These are phyloP conservation scores for Hirtodrosophila trivittata DNA, from an alignment of 2,888 invertebrate genomes.

Conservation along the genomic window DNA sequence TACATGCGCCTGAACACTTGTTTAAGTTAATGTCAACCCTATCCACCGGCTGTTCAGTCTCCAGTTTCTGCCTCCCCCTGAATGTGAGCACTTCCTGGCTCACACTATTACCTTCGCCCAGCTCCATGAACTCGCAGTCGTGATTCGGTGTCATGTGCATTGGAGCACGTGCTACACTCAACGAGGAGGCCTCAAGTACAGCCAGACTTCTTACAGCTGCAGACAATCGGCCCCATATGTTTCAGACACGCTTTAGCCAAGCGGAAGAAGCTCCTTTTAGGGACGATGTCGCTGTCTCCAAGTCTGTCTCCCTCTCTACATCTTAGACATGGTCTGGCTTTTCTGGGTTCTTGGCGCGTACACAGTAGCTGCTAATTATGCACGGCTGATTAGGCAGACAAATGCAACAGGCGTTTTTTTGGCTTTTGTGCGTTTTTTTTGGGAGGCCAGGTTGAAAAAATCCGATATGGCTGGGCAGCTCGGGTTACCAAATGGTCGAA, in stretches of 20 bases:
- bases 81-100: conserved; percentile 52
- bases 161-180: conserved; percentile 74
- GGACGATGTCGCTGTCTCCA: conserved; percentile 9
- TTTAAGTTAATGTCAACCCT: conserved; percentile 11
- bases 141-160: conserved; percentile 76
- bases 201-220: conserved; percentile 71
- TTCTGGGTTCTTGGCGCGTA: conserved; percentile 54
- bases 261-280: conserved; percentile 69
- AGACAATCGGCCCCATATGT: conserved; percentile 60
- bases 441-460: conserved; percentile 38
- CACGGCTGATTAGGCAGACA: conserved; percentile 75
- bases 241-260: conserved; percentile 80
- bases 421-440: background rate
- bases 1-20: background rate
- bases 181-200: conserved; percentile 47
- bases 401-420: conserved; percentile 67
- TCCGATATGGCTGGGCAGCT: conserved; percentile 55
- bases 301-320: conserved; percentile 2
- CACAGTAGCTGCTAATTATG: conserved; percentile 75
- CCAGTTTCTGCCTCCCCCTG: background rate
- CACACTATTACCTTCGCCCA: background rate
- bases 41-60: conserved; percentile 1
- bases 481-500: conserved; percentile 53
- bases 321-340: background rate
- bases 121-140: conserved; percentile 31